phyloP scores from a whole-genome alignment of 2,888 invertebrate species.

The Chrysodeixis includens region DNA sequence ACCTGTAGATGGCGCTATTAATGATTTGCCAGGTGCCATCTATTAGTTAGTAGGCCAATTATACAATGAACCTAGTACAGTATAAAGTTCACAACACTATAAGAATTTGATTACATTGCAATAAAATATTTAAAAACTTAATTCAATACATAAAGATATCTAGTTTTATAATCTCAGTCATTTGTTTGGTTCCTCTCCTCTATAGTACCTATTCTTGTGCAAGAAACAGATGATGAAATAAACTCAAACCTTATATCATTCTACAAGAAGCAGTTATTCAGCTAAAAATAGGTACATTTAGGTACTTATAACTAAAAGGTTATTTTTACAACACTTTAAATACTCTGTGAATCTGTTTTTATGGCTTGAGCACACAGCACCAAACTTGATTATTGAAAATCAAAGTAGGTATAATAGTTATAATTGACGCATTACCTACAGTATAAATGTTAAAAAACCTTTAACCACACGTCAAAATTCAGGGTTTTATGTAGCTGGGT shows the following conservation, averaged over 20 bases:
- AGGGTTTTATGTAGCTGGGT: too few species aligned
- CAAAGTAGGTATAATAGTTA: slow-evolving; percentile 16
- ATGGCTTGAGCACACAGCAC: slow-evolving; percentile 23
- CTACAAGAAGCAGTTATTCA: too few species aligned
- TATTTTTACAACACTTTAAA: slow-evolving; percentile 10
- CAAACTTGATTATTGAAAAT: slow-evolving; percentile 31
- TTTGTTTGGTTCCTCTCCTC: neutral
- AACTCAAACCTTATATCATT: neutral
- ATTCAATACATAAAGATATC: too few species aligned
- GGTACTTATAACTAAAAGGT: neutral
- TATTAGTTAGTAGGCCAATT: slow-evolving; percentile 54
- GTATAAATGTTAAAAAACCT: too few species aligned
- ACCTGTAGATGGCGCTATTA: slow-evolving; percentile 20
- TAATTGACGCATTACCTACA: slow-evolving; percentile 47
- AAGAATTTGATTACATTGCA: neutral
- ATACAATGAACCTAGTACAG: slow-evolving; percentile 18
- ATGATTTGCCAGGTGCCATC: too few species aligned
- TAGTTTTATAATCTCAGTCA: neutral
- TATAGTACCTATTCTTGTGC: slow-evolving; percentile 9
- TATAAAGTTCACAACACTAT: slow-evolving; percentile 14
- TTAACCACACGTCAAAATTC: too few species aligned
- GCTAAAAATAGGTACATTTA: too few species aligned
- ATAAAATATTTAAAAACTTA: neutral
- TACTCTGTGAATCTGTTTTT: slow-evolving; percentile 22
- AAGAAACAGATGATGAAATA: slow-evolving; percentile 42